Conservation (phyloP, 1,140 invertebrate genomes). For the Aphelenchoides besseyi region DNA sequence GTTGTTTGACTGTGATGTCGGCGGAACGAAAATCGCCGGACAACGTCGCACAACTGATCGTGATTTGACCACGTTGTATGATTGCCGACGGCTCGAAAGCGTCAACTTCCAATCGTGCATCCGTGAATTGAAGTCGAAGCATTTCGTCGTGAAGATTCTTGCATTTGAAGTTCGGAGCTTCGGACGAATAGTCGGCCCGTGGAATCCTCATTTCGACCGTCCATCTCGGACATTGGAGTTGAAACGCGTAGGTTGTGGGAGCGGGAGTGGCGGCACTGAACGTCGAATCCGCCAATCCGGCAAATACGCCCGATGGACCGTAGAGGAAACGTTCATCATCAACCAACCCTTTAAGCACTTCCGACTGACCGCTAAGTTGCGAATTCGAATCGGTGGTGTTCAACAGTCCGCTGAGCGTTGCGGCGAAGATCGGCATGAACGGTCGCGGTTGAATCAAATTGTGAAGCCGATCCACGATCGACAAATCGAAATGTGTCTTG, state of each 20-base stretch:
- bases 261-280: background rate
- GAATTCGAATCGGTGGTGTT: background rate
- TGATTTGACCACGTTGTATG: conserved; percentile 17
- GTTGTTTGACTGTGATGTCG: background rate
- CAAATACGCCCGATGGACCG: background rate
- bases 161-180: background rate
- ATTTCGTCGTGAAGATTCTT: conserved; percentile 34
- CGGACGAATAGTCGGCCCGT: conserved; percentile 27
- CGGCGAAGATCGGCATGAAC: background rate
- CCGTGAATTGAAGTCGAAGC: conserved; percentile 27
- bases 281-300: background rate
- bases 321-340: background rate
- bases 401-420: background rate
- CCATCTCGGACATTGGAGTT: conserved; percentile 38
- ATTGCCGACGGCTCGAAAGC: conserved; percentile 34
- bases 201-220: conserved; percentile 41
- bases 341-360: background rate
- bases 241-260: conserved; percentile 13
- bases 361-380: background rate
- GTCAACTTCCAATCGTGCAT: conserved; percentile 35
- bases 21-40: conserved; percentile 19
- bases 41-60: conserved; percentile 32
- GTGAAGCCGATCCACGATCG: conserved; percentile 39
- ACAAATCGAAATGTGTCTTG: conserved; percentile 38
- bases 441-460: conserved; percentile 20